Evolutionary conservation across 2,888 invertebrate genomes (phyloP), one percentile per base, ranked within the genome.

Genomic region (Mesorhabditis spiculigera): DNA sequence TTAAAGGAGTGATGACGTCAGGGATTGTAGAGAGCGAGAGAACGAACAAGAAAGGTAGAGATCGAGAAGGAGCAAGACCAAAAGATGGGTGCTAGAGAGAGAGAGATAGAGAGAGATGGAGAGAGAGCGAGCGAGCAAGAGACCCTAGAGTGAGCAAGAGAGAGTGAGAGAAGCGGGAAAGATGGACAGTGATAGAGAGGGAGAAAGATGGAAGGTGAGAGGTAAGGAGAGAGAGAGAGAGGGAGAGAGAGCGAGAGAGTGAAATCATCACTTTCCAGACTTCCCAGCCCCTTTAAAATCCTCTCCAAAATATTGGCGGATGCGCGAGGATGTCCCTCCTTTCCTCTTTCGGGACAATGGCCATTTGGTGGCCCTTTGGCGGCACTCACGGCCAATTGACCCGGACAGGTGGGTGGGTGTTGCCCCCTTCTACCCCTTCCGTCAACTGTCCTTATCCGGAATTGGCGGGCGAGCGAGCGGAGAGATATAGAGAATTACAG

Each of bases 311-410:
- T 13, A 50, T 10, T 13, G 58, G 58, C 3, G 58, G n/a, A 50
- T 50, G 58, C 28, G 28, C n/a, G 10, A 50, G 58, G 58, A 13
- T 50, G 58, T 50, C 1, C n/a, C 58, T 50, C 58, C n/a, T 3
- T 3, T 50, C n/a, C 58, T 50, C 58, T 50, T 50, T 50, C 58
- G n/a, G 10, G 58, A 50, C 8, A n/a, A 50, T n/a, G n/a, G 8
- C 10, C n/a, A n/a, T 50, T 50, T 50, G 10, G 10, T n/a, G 58
- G 58, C n/a, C 58, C 58, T 50, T 50, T 50, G 58, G 8, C 58
- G 58, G 58, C 58, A 50, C 58, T 50, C 58, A 50, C 58, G 58
- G 10, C n/a, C 58, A 50, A 50, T 50, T 50, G 58, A 50, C 58
- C 58, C 10, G 10, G 10, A 50, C 58, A 50, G 28, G 28, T 28